Evolutionary conservation across 2,888 invertebrate genomes (phyloP).

Genomic region (Lissonota sp.): DNA sequence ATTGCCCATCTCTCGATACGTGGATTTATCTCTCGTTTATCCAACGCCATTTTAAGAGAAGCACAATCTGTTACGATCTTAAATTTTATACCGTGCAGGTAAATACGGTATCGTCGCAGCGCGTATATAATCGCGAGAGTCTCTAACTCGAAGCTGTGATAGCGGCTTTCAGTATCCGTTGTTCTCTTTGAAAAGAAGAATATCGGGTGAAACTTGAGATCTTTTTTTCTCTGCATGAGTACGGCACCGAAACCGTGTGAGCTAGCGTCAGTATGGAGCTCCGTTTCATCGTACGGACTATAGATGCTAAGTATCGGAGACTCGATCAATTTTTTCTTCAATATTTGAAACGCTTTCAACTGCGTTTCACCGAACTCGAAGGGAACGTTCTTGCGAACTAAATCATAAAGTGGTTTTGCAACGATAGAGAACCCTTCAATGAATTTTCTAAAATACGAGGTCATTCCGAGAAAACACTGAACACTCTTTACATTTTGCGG

Average conservation of each 20-base stretch:
- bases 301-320: constrained; percentile 74
- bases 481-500: constrained; percentile 66
- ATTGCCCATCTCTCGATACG: constrained; percentile 75
- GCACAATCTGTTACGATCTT: constrained; percentile 71
- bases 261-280: constrained; percentile 58
- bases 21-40: constrained; percentile 73
- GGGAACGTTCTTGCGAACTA: constrained; percentile 63
- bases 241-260: constrained; percentile 74
- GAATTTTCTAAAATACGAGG: constrained; percentile 72
- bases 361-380: constrained; percentile 70
- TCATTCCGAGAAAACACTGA: constrained; percentile 71
- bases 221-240: constrained; percentile 73
- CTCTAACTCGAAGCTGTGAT: constrained; percentile 39
- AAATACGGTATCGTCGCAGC: constrained; percentile 68
- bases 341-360: constrained; percentile 63
- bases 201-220: constrained; percentile 72
- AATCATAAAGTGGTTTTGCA: constrained; percentile 73
- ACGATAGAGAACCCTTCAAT: constrained; percentile 66
- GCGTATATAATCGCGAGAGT: constrained; percentile 22
- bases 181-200: constrained; percentile 76
- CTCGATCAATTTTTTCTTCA: constrained; percentile 65
- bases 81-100: constrained; percentile 63
- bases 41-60: constrained; percentile 68
- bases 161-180: constrained; percentile 67
- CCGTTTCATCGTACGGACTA: constrained; percentile 62